Percentiles rank a stretch among this genome's conserved stretches.
These are phyloP conservation scores for Acanthis flammea DNA, from an alignment of 2,797 vertebrate species.

Conservation along the genomic window DNA sequence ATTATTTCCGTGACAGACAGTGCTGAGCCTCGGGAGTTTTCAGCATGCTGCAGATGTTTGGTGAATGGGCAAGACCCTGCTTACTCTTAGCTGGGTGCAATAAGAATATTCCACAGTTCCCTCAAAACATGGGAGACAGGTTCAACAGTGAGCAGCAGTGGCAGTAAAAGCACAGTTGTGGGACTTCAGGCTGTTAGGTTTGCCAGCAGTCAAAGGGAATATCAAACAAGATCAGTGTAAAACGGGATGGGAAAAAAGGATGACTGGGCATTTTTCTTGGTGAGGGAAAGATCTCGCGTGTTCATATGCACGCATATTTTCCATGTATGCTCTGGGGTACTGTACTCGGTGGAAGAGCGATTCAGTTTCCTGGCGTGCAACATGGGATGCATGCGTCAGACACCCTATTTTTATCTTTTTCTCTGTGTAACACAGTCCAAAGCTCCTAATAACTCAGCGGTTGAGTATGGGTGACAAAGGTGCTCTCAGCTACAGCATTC, in stretches of 20 bases:
- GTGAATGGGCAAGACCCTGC: background rate
- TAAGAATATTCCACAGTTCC: background rate
- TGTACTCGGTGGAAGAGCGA: background rate
- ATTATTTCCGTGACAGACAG: background rate
- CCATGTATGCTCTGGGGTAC: conserved; percentile 45
- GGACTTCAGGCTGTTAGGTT: background rate
- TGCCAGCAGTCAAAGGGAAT: background rate
- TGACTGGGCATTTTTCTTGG: background rate
- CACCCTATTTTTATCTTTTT: conserved; percentile 70
- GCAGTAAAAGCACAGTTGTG: background rate
- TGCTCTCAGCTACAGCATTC: background rate
- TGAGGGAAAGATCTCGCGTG: conserved; percentile 15
- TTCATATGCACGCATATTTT: conserved; percentile 44
- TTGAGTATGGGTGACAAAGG: background rate
- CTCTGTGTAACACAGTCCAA: conserved; percentile 46
- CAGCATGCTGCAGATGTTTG: background rate
- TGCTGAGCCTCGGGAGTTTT: background rate
- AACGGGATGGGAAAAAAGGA: background rate
- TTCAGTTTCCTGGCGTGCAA: conserved; percentile 37
- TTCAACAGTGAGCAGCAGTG: background rate
- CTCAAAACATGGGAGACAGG: background rate
- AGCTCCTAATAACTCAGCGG: background rate
- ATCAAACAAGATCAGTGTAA: background rate
- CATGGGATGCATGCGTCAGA: conserved; percentile 49
- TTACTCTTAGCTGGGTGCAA: background rate